Conservation (phyloP, 1,140 invertebrate species). For the Caenorhabditis elegans region DNA sequence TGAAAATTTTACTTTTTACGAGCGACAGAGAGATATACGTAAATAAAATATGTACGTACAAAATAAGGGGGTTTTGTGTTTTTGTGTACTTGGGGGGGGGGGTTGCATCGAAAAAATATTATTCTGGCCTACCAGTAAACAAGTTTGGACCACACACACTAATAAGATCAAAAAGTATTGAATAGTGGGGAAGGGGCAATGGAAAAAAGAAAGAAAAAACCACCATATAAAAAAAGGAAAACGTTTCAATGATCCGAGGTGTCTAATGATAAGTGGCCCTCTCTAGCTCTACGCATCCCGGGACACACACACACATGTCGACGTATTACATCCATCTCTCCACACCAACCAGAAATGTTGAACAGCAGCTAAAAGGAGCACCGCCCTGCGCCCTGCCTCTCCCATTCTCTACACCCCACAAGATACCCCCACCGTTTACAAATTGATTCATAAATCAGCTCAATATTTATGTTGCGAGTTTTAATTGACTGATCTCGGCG, state of each 20-base stretch:
- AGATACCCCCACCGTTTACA: not conserved
- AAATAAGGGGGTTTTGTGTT: too few species aligned
- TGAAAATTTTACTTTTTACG: too few species aligned
- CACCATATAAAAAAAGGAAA: too few species aligned
- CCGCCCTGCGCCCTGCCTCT: conserved; percentile 18
- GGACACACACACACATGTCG: conserved; percentile 1
- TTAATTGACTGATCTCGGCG: conserved; percentile 26
- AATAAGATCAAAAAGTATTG: not conserved
- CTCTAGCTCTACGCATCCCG: not conserved
- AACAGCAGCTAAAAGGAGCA: conserved; percentile 23
- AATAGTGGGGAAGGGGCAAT: not conserved
- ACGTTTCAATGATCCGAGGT: not conserved
- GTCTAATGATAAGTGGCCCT: conserved; percentile 27
- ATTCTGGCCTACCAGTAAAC: not conserved
- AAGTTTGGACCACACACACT: not conserved
- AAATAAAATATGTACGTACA: too few species aligned
- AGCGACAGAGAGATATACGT: too few species aligned
- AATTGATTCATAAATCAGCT: conserved; percentile 23
- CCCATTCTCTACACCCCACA: too few species aligned
- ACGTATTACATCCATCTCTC: conserved; percentile 4
- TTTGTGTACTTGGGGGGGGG: too few species aligned
- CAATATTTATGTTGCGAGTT: conserved; percentile 26
- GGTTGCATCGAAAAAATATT: not conserved
- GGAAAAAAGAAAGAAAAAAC: not conserved
- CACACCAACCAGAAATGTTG: not conserved